Conservation (phyloP, 2,113 vertebrate species). For the Neogale vison region DNA sequence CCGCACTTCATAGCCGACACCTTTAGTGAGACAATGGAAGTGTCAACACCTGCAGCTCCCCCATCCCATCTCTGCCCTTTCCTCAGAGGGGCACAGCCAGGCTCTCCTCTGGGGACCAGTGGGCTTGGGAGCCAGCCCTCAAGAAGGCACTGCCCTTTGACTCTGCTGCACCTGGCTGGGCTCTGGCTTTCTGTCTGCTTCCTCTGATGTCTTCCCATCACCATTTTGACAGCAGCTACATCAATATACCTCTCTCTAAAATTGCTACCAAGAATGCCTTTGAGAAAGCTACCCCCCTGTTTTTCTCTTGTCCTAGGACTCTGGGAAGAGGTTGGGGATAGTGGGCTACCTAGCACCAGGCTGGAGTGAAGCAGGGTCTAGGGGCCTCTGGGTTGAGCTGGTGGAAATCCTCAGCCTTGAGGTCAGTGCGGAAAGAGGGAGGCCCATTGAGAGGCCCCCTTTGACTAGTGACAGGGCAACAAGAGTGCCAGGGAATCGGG, state of each 20-base stretch:
- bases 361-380: background rate
- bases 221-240: background rate
- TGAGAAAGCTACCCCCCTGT: background rate
- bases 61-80: background rate
- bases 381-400: background rate
- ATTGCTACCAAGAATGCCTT: background rate
- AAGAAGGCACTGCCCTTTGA: background rate
- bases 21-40: conserved; percentile 70
- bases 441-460: background rate
- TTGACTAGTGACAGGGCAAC: background rate
- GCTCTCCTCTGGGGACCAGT: background rate
- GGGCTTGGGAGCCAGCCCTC: background rate
- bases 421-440: background rate
- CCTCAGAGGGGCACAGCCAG: background rate
- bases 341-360: background rate
- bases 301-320: background rate
- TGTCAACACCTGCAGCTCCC: background rate
- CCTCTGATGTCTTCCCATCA: background rate
- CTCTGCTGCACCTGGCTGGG: background rate
- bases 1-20: conserved; percentile 97
- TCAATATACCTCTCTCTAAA: background rate
- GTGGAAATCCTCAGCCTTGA: background rate
- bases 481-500: background rate
- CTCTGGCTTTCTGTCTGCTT: background rate
- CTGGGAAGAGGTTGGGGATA: background rate